These are phyloP conservation scores for Callimorpha dominula DNA, from an alignment of 2,888 invertebrate species.

Conservation along the genomic window DNA sequence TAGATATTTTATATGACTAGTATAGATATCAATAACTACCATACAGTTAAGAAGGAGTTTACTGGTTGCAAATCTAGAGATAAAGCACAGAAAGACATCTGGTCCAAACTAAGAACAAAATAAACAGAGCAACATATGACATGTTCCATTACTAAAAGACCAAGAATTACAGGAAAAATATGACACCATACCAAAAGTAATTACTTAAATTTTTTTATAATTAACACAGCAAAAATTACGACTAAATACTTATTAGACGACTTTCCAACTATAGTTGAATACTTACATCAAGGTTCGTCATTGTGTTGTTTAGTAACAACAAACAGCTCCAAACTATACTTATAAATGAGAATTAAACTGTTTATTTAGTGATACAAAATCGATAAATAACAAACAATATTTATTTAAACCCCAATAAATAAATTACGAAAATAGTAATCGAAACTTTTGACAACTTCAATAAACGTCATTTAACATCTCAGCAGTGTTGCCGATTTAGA, in stretches of 20 bases:
- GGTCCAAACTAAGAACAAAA: background rate
- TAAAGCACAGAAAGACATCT: background rate
- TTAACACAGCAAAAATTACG: background rate
- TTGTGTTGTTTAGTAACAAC: constrained; percentile 44
- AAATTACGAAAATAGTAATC: background rate
- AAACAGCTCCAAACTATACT: constrained; percentile 13
- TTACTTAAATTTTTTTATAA: background rate
- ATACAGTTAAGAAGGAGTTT: background rate
- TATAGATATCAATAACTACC: background rate
- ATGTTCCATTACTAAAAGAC: background rate
- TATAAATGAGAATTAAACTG: background rate
- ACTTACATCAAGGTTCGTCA: constrained; percentile 77
- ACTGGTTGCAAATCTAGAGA: background rate
- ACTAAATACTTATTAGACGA: background rate
- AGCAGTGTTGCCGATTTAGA: background rate
- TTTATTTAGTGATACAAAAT: background rate
- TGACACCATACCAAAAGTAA: background rate
- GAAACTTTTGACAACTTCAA: constrained; percentile 5
- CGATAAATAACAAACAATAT: background rate
- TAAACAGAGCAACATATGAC: background rate
- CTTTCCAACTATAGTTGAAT: constrained; percentile 5
- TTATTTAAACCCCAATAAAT: background rate
- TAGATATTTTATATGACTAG: background rate
- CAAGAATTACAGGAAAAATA: background rate
- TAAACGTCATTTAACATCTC: background rate